Base-by-base conservation (phyloP, 1,140 invertebrate species). In the Bombus confusus region DNA sequence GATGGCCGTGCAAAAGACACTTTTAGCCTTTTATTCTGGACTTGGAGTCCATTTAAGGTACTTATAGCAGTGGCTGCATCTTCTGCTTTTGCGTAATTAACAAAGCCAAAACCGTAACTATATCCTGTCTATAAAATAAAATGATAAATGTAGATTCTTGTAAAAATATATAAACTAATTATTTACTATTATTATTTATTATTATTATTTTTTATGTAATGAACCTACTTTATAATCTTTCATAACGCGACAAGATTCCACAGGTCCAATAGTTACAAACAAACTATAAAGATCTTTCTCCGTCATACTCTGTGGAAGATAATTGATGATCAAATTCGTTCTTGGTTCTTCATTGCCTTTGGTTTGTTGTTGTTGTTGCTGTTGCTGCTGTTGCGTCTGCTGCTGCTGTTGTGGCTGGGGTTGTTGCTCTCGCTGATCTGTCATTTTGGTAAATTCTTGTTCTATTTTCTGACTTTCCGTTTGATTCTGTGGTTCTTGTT, bases 51-150 rank as follows among this genome's bases (percentile, higher is more conserved):
- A 95, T 99, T 99, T 85, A 99, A 96, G 13, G 97, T 97, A 89
- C 97, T 96, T 85, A 99, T 99, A 47, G 98, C 98, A 90, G 97
- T 96, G 64, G 96, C 95, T 37, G 98, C 98, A 96, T 99, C 98
- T 93, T 98, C 97, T 85, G 97, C 97, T 87, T 97, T 97, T 47
- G 97, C 96, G 94, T 98, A 99, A 94, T 99, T 99, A 31, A 99
- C 98, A 96, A 99, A 99, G 34, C 98, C 98, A 95, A 99, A 99
- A 28, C 99, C 98, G 95, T 98, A 99, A 94, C 98, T 99, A 94
- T 99, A 99, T 39, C 98, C 98, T 95, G 98, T 98, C 96, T 98
- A 95, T 72, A 96, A 89, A 87, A 83, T 90, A 90, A 94, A 83
- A 82, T 85, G 85, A 47, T 18, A 73, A 39, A 57, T 31, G 8